Base-by-base conservation (phyloP, 53 echinoderm and acorn worm species). In the Astropecten irregularis region DNA sequence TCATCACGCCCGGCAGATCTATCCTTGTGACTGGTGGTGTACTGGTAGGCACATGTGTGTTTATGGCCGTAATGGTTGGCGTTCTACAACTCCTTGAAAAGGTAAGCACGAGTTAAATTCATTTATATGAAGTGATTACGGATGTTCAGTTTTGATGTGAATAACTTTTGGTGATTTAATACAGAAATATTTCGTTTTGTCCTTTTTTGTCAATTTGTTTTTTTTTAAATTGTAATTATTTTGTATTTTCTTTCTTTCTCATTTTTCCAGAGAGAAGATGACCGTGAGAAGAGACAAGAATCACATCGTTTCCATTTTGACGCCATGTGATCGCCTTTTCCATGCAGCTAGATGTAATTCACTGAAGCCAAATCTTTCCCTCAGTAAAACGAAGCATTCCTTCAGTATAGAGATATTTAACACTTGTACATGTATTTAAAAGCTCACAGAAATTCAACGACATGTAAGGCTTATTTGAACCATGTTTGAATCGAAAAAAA, bases 231-330 rank as follows among this genome's bases (percentile, higher is more conserved):
- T 14, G 19, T 53, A 4, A 63, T 32, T 14, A 22, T 63, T 63
- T 7, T 47, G 37, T 0, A 0, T 21, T 31, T 23, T 72, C 14
- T 58, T 49, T 33, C 11, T 66, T 60, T 46, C 29, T 85, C 18
- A 0, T 69, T 50, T 55, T 31, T 67, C 19, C 93, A 93, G 93
- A 76, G 93, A 82, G 88, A 96, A 73, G 96, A 96, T 77, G 93
- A 96, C 39, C 86, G 70, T 57, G 90, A 93, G 54, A 96, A 96
- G 74, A 71, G 93, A 69, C 96, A 96, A 47, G 96, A 93, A 76
- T 90, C 96, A 2, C 96, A 96, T 73, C 67, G 89, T 31, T 96
- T 96, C 66, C 96, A 96, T 53, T 96, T 96, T 61, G 96, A 96
- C 29, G 96, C 96, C 69, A 96, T 96, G 96, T 96, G 89, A 93